A percentile compares a stretch with the other conserved stretches of the same genome.
Conservation (phyloP, 1,140 invertebrate genomes). For the Aethina tumida region DNA sequence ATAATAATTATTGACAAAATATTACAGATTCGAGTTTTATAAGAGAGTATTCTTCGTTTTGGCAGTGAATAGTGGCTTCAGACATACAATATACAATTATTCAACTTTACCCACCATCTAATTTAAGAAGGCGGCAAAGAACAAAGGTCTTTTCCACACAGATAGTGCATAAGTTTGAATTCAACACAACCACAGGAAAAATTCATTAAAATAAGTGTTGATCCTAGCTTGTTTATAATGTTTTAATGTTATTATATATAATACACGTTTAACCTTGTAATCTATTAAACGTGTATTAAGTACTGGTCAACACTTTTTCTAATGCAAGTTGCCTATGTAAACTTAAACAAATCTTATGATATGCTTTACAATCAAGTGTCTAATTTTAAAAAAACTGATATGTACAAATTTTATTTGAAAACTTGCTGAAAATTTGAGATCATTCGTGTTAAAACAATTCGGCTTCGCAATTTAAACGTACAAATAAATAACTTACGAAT, state of each 20-base stretch:
- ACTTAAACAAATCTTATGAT: constrained; percentile 11
- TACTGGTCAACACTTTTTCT: too few species aligned
- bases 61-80: constrained; percentile 31
- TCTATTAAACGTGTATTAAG: too few species aligned
- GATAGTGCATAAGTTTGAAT: constrained; percentile 7
- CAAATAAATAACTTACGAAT: neutral
- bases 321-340: neutral
- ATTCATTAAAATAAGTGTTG: constrained; percentile 1
- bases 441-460: neutral
- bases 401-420: constrained; percentile 22
- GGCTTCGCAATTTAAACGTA: neutral
- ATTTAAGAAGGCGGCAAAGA: too few species aligned
- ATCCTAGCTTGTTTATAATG: neutral
- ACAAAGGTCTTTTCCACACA: neutral
- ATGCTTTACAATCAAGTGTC: constrained; percentile 20
- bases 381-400: constrained; percentile 25
- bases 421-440: constrained; percentile 2
- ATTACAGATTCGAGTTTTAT: constrained; percentile 13
- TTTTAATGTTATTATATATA: neutral
- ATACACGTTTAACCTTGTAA: too few species aligned
- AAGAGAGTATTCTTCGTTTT: constrained; percentile 26
- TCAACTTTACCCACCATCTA: constrained; percentile 12
- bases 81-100: constrained; percentile 24
- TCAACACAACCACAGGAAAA: neutral
- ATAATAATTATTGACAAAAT: constrained; percentile 7